Conservation (phyloP, 2,888 invertebrate species). For the Palloptera scutellata region DNA sequence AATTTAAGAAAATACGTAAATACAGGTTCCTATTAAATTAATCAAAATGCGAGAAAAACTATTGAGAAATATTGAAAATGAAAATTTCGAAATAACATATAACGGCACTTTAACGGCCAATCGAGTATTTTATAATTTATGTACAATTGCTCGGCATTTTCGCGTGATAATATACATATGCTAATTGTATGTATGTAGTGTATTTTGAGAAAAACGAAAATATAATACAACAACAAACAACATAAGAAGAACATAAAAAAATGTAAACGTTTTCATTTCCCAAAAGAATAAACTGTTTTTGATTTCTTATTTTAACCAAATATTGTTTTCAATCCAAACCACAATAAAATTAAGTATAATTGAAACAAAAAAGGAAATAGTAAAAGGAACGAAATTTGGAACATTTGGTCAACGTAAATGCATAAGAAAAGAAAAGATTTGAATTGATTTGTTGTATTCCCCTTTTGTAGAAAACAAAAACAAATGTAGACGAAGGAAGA, state of each 20-base stretch:
- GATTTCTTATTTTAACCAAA: slow-evolving; percentile 10
- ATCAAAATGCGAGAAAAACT: slow-evolving; percentile 47
- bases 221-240: slow-evolving; percentile 5
- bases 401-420: slow-evolving; percentile 36
- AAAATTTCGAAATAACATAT: background rate
- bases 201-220: background rate
- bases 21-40: slow-evolving; percentile 64
- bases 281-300: slow-evolving; percentile 28
- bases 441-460: slow-evolving; percentile 17
- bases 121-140: slow-evolving; percentile 13
- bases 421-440: slow-evolving; percentile 35
- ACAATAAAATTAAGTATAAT: too few species aligned
- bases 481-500: slow-evolving; percentile 34
- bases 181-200: too few species aligned
- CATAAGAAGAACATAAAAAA: slow-evolving; percentile 22
- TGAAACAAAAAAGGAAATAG: too few species aligned
- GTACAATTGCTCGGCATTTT: background rate
- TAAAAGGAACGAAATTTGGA: too few species aligned
- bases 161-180: too few species aligned
- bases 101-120: slow-evolving; percentile 14
- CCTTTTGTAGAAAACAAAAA: slow-evolving; percentile 8
- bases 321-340: too few species aligned
- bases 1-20: slow-evolving; percentile 58
- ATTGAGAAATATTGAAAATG: background rate
- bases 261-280: slow-evolving; percentile 31